Evolutionary conservation across 2,888 invertebrate species (phyloP), one percentile per base, ranked within the genome.

Genomic region (Drosophila histrio): DNA sequence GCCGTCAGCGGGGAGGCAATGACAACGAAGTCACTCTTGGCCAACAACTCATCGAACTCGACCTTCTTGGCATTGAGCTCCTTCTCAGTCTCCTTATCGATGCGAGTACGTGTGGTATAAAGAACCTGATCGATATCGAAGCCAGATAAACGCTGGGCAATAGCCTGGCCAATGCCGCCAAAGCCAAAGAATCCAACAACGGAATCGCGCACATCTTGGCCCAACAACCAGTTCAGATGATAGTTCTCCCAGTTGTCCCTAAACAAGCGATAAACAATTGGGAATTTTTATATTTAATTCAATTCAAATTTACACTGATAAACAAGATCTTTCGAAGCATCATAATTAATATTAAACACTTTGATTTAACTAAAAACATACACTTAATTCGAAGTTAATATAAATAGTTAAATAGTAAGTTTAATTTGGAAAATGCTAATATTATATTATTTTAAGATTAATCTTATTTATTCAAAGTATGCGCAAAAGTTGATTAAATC

Each of bases 151-250:
- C 96, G 93, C 78, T 94, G 93, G 1, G 95, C 95, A 30, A 97
- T 94, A 0, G 95, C 94, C 89, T 95, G 94, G 0, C 96, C 97
- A 77, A 97, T 95, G 50, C 94, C 94, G 0, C 97, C 97, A 15
- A 97, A 92, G n/a, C 97, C 97, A 9, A 96, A 94, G 65, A 97
- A 94, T 1, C 97, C 97, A 0, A 98, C 95, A 0, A 96, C 96
- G 6, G 96, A 95, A 34, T 94, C 94, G 0, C 93, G 92, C 24
- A 98, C 93, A 61, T 97, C 96, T 77, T 94, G 94, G 0, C 98
- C 98, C 63, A 97, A 92, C 91, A 95, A 92, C 95, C 96, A 97
- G 61, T 95, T 93, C 0, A 95, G 94, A 82, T 95, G 94, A 86
- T 94, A 94, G 3, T 92, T 93, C 60, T 93, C 94, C 95, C 96